Percentiles rank a stretch among this genome's conserved stretches.
Conservation (phyloP, 2,113 vertebrate genomes). For the Lates calcarifer region DNA sequence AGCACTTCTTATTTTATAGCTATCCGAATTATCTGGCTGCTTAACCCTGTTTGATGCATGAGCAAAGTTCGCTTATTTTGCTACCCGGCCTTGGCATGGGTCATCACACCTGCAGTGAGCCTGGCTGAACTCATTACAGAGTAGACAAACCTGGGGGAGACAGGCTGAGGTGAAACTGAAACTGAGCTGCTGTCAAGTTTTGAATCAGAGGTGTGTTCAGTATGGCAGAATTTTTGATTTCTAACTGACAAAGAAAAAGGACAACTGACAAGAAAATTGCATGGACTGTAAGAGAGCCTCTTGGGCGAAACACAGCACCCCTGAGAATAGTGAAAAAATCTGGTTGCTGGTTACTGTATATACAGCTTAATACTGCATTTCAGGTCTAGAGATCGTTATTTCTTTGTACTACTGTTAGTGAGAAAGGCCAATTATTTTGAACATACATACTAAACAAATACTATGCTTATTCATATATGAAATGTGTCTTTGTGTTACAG, state of each 20-base stretch:
- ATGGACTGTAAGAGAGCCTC: slow-evolving; percentile 49
- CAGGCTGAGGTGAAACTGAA: slow-evolving; percentile 59
- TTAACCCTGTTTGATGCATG: slow-evolving; percentile 47
- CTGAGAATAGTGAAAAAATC: slow-evolving; percentile 1
- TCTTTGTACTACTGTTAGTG: not conserved
- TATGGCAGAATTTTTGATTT: slow-evolving; percentile 59
- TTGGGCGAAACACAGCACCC: slow-evolving; percentile 36
- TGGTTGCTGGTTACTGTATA: not conserved
- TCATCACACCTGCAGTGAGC: slow-evolving; percentile 46
- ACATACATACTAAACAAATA: not conserved
- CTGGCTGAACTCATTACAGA: slow-evolving; percentile 63
- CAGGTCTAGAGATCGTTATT: not conserved
- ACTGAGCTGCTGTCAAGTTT: slow-evolving; percentile 67
- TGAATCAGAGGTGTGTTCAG: slow-evolving; percentile 61
- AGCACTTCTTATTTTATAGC: slow-evolving; percentile 14
- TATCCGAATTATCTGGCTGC: slow-evolving; percentile 20
- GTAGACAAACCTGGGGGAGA: slow-evolving; percentile 55
- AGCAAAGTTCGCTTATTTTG: slow-evolving; percentile 52
- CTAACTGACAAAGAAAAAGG: slow-evolving; percentile 51
- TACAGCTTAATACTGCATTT: slow-evolving; percentile 10
- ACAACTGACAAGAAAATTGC: slow-evolving; percentile 68
- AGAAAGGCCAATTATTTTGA: not conserved
- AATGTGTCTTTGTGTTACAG: not conserved
- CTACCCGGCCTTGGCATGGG: slow-evolving; percentile 30
- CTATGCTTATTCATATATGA: not conserved